Conservation (phyloP, 2,888 invertebrate genomes). For the Ecdyonurus torrentis region DNA sequence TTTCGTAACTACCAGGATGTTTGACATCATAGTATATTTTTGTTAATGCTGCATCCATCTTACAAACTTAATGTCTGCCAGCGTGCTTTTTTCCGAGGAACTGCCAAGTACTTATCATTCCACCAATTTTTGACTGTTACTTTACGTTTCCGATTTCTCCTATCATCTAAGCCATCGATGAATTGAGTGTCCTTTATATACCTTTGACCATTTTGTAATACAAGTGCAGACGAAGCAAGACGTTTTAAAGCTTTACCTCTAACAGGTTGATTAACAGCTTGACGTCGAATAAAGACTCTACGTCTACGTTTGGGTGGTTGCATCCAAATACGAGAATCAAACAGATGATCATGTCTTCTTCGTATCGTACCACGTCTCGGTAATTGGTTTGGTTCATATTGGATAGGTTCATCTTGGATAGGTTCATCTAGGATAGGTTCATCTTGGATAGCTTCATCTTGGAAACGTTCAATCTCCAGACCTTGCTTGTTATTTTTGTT, state of each 20-base stretch:
- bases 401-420: slow-evolving; percentile 15
- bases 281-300: too few relatives aligned
- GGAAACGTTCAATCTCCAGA: neutral
- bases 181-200: too few relatives aligned
- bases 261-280: too few relatives aligned
- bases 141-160: neutral
- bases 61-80: neutral
- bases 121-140: neutral
- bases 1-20: slow-evolving; percentile 1
- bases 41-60: neutral
- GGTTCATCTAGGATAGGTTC: slow-evolving; percentile 13
- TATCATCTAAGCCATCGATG: too few relatives aligned
- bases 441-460: neutral
- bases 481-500: neutral
- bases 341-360: too few relatives aligned
- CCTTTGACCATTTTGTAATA: too few relatives aligned
- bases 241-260: too few relatives aligned
- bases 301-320: too few relatives aligned
- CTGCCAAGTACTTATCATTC: neutral
- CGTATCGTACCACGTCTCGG: too few relatives aligned
- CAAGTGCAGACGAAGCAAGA: too few relatives aligned
- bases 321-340: too few relatives aligned
- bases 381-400: too few relatives aligned
- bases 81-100: neutral
- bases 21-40: neutral